These are phyloP conservation scores for Lophius americanus DNA, from an alignment of 2,797 vertebrate genomes.

Conservation along the genomic window DNA sequence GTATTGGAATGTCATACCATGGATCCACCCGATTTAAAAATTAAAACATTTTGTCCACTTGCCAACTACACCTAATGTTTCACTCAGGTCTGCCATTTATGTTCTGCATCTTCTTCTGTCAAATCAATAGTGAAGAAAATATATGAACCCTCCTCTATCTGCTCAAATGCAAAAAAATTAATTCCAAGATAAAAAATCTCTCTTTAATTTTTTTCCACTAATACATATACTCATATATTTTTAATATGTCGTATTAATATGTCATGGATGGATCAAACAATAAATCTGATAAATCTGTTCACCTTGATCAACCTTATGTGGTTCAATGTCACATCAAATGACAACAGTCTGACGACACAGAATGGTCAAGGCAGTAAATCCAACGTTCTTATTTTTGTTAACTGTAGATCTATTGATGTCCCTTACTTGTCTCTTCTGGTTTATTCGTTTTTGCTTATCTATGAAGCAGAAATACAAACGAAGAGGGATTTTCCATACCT, in stretches of 20 bases:
- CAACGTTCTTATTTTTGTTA: neutral
- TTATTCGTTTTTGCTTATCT: constrained; percentile 20
- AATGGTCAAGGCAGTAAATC: neutral
- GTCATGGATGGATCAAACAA: constrained; percentile 22
- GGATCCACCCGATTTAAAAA: constrained; percentile 49
- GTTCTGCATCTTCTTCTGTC: constrained; percentile 7
- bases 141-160: neutral
- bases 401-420: constrained; percentile 1
- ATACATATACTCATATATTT: constrained; percentile 11
- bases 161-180: neutral
- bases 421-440: constrained; percentile 25
- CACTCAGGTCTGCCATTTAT: neutral
- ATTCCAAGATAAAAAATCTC: constrained; percentile 26
- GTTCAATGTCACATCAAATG: constrained; percentile 3
- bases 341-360: constrained; percentile 6
- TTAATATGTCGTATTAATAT: neutral
- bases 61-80: constrained; percentile 24
- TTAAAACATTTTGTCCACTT: constrained; percentile 23
- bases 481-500: constrained; percentile 7
- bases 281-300: constrained; percentile 13
- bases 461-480: constrained; percentile 7
- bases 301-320: neutral
- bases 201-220: constrained; percentile 29
- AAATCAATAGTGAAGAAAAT: neutral
- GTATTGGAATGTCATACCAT: constrained; percentile 45